phyloP scores from a whole-genome alignment of 30 jellyfish, hydroid and myxozoan genomes.

The Pseudorhiza aurosa region DNA sequence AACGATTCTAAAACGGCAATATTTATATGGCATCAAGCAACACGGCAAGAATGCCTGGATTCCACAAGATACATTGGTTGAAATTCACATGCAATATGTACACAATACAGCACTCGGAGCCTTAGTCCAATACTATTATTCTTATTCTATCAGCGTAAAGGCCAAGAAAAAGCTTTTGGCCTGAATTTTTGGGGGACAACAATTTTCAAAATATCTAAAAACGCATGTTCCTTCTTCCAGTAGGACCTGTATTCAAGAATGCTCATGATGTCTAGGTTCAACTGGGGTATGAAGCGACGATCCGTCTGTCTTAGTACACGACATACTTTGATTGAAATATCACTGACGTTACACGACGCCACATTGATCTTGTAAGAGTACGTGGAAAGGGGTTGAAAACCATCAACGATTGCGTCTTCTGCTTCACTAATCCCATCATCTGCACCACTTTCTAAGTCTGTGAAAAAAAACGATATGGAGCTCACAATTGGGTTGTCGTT shows the following conservation, averaged over 20 bases:
- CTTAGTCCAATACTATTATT: too few relatives aligned
- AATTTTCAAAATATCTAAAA: constrained; percentile 9
- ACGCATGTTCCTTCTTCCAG: constrained; percentile 21
- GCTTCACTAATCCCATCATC: neutral
- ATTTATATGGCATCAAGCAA: too few relatives aligned
- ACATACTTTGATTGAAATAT: constrained; percentile 12
- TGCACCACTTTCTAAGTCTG: neutral
- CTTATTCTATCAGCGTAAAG: constrained; percentile 12
- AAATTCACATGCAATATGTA: too few relatives aligned
- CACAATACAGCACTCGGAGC: too few relatives aligned
- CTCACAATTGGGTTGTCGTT: too few relatives aligned
- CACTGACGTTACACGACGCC: constrained; percentile 52
- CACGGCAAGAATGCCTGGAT: too few relatives aligned
- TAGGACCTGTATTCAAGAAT: constrained; percentile 37
- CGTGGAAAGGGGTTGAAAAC: constrained; percentile 10
- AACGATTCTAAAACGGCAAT: too few relatives aligned
- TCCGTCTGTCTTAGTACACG: constrained; percentile 58
- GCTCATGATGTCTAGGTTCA: constrained; percentile 36
- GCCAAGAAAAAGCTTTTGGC: constrained; percentile 48
- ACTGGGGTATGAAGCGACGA: constrained; percentile 9
- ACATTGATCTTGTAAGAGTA: constrained; percentile 28
- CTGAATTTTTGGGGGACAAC: constrained; percentile 18
- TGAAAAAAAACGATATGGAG: too few relatives aligned
- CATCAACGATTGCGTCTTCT: neutral
- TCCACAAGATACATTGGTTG: too few relatives aligned